Conservation (phyloP, 2,888 invertebrate species). For the Branchipolynoe longqiensis region DNA sequence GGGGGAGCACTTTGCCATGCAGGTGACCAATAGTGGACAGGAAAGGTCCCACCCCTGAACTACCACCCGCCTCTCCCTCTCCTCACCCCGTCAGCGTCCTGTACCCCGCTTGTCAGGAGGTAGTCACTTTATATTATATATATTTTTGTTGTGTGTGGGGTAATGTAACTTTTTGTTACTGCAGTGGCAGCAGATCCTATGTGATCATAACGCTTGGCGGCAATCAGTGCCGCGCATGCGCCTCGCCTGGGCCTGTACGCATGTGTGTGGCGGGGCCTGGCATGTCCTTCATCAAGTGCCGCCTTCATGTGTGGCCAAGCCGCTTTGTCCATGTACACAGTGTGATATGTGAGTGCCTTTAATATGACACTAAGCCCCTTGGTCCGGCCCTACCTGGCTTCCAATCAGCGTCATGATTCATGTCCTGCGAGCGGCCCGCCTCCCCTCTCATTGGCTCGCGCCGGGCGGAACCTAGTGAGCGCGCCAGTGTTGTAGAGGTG, state of each 20-base stretch:
- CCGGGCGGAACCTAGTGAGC: no score
- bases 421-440: background rate
- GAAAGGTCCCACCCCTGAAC: background rate
- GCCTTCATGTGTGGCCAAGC: slow-evolving; percentile 35
- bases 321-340: slow-evolving; percentile 39
- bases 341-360: slow-evolving; percentile 38
- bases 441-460: background rate
- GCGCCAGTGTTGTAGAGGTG: no score
- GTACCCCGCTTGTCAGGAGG: no score
- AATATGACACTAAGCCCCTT: slow-evolving; percentile 43
- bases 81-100: no score
- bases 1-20: background rate
- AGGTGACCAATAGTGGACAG: background rate
- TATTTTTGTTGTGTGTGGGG: background rate
- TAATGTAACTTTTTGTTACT: background rate
- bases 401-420: slow-evolving; percentile 34
- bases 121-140: no score
- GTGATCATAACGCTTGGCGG: slow-evolving; percentile 25
- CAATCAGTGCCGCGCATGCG: background rate
- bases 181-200: background rate
- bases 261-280: background rate
- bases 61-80: no score
- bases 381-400: slow-evolving; percentile 16
- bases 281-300: slow-evolving; percentile 17
- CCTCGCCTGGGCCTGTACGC: no score